Conservation (phyloP, 2,797 vertebrate genomes). For the Avahi laniger region DNA sequence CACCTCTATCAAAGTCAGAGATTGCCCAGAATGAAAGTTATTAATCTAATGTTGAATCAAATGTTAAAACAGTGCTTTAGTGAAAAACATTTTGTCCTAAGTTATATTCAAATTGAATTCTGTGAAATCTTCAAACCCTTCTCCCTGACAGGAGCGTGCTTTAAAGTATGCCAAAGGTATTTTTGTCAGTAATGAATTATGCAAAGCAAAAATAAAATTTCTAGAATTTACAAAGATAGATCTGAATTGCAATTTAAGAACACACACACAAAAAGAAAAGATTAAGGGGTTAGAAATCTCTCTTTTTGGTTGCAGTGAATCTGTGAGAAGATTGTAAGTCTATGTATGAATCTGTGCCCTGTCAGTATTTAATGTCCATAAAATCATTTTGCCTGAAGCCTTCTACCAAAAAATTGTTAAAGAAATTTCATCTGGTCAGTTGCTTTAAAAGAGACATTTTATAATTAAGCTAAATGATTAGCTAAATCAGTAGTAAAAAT, state of each 20-base stretch:
- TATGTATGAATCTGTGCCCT: background rate
- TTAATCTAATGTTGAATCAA: conserved; percentile 29
- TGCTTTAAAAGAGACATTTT: background rate
- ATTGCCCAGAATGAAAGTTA: background rate
- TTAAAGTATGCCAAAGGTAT: background rate
- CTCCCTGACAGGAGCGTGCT: background rate
- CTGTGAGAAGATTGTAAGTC: background rate
- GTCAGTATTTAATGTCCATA: background rate
- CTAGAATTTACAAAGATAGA: background rate
- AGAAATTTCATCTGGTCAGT: background rate
- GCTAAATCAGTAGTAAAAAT: background rate
- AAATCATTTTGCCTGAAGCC: conserved; percentile 26
- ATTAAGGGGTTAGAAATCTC: background rate
- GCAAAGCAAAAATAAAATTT: conserved; percentile 28
- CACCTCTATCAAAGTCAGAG: background rate
- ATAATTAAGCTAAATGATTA: background rate
- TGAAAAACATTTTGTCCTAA: conserved; percentile 25
- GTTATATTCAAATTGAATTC: background rate
- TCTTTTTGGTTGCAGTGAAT: background rate
- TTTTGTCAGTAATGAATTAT: conserved; percentile 29
- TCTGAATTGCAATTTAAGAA: conserved; percentile 13
- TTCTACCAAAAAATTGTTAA: background rate
- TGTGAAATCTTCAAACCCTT: background rate
- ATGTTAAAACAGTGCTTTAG: conserved; percentile 14
- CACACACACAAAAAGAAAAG: background rate